phyloP scores from a whole-genome alignment of 2,888 invertebrate species.

The Galeruca laticollis region DNA sequence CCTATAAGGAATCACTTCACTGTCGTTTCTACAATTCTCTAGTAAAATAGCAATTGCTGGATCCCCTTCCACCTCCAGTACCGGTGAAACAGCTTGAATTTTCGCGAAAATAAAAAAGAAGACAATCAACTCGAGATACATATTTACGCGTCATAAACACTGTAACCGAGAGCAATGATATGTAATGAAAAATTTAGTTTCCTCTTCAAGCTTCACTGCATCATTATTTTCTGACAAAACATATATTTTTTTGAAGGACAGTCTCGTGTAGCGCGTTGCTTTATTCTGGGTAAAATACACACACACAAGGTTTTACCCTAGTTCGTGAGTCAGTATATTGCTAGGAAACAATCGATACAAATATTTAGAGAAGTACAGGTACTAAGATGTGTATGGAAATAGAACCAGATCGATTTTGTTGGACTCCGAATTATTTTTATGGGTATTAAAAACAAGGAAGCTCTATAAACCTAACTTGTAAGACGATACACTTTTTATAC shows the following conservation, averaged over 20 bases:
- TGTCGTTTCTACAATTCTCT: conserved; percentile 53
- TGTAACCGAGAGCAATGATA: conserved; percentile 26
- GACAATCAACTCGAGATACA: conserved; percentile 35
- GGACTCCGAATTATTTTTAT: conserved; percentile 20
- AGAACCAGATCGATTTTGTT: conserved; percentile 42
- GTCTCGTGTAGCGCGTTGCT: conserved; percentile 23
- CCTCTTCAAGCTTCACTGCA: conserved; percentile 57
- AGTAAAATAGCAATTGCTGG: conserved; percentile 58
- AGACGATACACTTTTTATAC: conserved; percentile 13
- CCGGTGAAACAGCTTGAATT: conserved; percentile 37
- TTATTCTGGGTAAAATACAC: conserved; percentile 24
- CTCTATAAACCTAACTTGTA: conserved; percentile 23
- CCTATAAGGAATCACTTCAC: conserved; percentile 41
- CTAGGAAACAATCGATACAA: conserved; percentile 61
- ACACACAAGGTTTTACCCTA: conserved; percentile 43
- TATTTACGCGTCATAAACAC: conserved; percentile 35
- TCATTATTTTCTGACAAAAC: conserved; percentile 47
- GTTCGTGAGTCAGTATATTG: conserved; percentile 54
- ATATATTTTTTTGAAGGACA: conserved; percentile 39
- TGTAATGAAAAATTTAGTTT: conserved; percentile 46
- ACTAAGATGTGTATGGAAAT: conserved; percentile 45
- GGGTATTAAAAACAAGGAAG: conserved; percentile 29
- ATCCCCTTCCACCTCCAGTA: conserved; percentile 55
- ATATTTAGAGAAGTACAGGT: conserved; percentile 48
- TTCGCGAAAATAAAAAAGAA: conserved; percentile 26